These are phyloP conservation scores for Horisme vitalbata DNA, from an alignment of 2,888 invertebrate species.

Conservation along the genomic window DNA sequence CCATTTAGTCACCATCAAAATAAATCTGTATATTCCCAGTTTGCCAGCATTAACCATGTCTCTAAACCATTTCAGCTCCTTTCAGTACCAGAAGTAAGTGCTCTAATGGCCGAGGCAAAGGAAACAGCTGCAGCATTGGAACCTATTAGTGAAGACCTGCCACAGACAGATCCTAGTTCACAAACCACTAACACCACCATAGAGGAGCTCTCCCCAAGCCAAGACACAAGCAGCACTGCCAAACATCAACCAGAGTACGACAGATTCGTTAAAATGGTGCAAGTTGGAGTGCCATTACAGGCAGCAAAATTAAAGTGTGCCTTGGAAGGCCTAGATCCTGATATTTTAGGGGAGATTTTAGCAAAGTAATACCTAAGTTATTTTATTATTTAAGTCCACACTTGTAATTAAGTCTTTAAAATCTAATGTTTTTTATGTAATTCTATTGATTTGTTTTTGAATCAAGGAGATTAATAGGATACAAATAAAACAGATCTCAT, in stretches of 20 bases:
- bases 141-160: conserved; percentile 8
- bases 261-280: conserved; percentile 94
- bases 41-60: too few species aligned
- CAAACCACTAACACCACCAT: not conserved
- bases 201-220: not conserved
- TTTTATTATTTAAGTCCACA: too few species aligned
- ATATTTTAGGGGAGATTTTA: conserved; percentile 54
- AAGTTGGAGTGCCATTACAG: conserved; percentile 91
- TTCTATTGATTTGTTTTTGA: too few species aligned
- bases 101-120: conserved; percentile 23
- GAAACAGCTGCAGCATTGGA: conserved; percentile 9
- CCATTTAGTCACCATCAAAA: too few species aligned
- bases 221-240: conserved; percentile 11
- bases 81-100: conserved; percentile 76
- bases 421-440: too few species aligned
- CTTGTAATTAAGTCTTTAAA: too few species aligned
- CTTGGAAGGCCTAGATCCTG: conserved; percentile 91
- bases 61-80: conserved; percentile 67
- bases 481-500: conserved; percentile 7
- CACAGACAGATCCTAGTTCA: conserved; percentile 10
- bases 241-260: conserved; percentile 85
- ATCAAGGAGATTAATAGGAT: too few species aligned
- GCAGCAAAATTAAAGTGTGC: conserved; percentile 88
- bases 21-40: too few species aligned
- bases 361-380: conserved; percentile 5